Percentiles rank a stretch among this genome's conserved stretches.
Evolutionary conservation across 1,140 invertebrate genomes (phyloP).

Genomic region (Argopecten irradians): DNA sequence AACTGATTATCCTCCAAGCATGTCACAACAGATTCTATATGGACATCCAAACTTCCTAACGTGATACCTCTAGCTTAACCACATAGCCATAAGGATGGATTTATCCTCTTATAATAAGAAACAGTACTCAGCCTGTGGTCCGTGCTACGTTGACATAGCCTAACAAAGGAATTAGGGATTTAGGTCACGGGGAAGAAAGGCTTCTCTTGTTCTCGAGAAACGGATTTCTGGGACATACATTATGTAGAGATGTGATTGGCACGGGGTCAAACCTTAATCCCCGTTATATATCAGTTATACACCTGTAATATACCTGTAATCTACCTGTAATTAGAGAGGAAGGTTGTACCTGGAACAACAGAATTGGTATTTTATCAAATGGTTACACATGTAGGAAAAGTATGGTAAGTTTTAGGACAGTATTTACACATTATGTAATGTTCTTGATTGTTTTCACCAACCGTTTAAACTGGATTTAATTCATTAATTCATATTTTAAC

Average conservation of each 20-base stretch:
- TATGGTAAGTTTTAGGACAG: not conserved
- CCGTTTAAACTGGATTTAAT: not conserved
- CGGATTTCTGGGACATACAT: not conserved
- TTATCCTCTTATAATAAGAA: not conserved
- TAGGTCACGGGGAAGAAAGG: not conserved
- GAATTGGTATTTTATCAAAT: not conserved
- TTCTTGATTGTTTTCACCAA: not conserved
- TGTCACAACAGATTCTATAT: not conserved
- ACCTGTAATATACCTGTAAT: not conserved
- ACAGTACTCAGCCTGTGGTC: not conserved
- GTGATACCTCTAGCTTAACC: not conserved
- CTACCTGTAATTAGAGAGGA: not conserved
- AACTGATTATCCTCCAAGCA: not conserved
- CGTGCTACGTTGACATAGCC: not conserved
- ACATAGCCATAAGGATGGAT: not conserved
- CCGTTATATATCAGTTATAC: not conserved
- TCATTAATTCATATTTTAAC: not conserved
- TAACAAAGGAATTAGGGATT: not conserved
- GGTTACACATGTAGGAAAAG: not conserved
- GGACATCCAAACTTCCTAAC: not conserved
- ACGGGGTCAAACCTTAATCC: not conserved
- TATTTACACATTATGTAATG: not conserved
- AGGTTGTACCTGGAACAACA: not conserved
- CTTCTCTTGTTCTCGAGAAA: not conserved
- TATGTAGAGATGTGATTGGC: not conserved